Percentiles rank a stretch among this genome's conserved stretches.
Evolutionary conservation across 2,113 vertebrate species (phyloP).

Genomic region (Dasyprocta punctata): DNA sequence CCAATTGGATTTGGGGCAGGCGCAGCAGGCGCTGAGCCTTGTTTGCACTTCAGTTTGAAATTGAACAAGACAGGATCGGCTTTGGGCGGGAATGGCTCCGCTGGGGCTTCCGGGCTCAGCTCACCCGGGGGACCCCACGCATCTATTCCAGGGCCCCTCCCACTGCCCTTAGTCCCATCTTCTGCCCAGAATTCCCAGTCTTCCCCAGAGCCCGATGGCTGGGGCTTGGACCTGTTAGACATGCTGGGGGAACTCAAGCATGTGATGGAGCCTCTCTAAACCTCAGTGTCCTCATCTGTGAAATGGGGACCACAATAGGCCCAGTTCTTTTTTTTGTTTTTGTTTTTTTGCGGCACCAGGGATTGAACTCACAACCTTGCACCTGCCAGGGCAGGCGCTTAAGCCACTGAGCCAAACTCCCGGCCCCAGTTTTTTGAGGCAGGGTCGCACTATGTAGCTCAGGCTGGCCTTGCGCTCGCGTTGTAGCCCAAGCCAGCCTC

Average conservation of each 20-base stretch:
- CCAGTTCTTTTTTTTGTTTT: too few species aligned
- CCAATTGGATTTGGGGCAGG: constrained; percentile 63
- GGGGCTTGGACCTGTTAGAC: not conserved
- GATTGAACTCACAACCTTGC: too few species aligned
- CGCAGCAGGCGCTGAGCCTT: constrained; percentile 47
- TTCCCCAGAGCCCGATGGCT: not conserved
- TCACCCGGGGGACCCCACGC: not conserved
- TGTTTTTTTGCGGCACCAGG: too few species aligned
- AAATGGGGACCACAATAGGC: not conserved
- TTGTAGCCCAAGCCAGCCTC: too few species aligned
- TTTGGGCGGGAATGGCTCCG: not conserved
- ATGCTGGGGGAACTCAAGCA: not conserved
- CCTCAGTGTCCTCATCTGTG: not conserved
- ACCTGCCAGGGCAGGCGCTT: too few species aligned
- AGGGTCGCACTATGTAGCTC: too few species aligned
- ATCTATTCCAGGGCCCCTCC: not conserved
- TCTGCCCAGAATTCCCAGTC: not conserved
- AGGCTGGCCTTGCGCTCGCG: too few species aligned
- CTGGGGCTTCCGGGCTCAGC: not conserved
- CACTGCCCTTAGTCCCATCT: not conserved
- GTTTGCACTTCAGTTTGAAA: constrained; percentile 68
- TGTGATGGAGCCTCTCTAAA: not conserved
- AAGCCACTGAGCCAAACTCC: too few species aligned
- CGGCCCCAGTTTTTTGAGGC: too few species aligned
- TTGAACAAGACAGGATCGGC: constrained; percentile 62